Percentiles rank a stretch among this genome's conserved stretches.
Evolutionary conservation across 37 sponge, comb jelly and placozoan genomes (phyloP).

Genomic region (Tethya wilhelma): DNA sequence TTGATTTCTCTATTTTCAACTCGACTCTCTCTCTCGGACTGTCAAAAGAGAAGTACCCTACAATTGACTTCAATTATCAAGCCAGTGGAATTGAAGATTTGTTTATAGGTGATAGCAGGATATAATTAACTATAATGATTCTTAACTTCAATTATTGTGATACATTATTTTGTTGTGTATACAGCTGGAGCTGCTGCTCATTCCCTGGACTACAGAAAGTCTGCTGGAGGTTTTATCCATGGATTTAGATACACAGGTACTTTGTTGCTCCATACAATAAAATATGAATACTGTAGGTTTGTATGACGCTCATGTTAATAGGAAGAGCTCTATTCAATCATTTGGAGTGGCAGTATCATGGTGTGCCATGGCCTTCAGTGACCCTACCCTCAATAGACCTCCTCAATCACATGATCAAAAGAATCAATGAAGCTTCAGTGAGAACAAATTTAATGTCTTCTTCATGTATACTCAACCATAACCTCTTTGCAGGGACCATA

Average conservation of each 20-base stretch:
- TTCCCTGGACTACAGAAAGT: constrained; percentile 79
- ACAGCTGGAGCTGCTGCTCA: constrained; percentile 84
- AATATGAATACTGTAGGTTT: neutral
- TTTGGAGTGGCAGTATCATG: constrained; percentile 86
- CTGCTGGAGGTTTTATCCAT: constrained; percentile 99
- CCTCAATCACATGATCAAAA: constrained; percentile 65
- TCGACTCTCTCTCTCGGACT: constrained; percentile 14
- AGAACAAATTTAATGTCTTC: constrained; percentile 15
- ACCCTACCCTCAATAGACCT: constrained; percentile 60
- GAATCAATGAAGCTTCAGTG: constrained; percentile 93
- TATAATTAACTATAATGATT: too few relatives aligned
- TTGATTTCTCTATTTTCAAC: constrained; percentile 70
- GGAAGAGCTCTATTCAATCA: constrained; percentile 73
- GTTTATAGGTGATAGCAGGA: constrained; percentile 83
- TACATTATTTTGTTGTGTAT: neutral
- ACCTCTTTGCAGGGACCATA: constrained; percentile 69
- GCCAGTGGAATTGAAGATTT: constrained; percentile 54
- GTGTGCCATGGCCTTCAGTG: constrained; percentile 84
- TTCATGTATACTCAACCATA: neutral
- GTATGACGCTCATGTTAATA: too few relatives aligned
- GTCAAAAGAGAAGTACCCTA: constrained; percentile 72
- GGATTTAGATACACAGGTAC: constrained; percentile 94
- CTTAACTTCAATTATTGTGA: too few relatives aligned
- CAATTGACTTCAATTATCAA: constrained; percentile 75
- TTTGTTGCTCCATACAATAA: too few relatives aligned